Conservation (phyloP, 2,888 invertebrate species). For the Eudasyphora cyanicolor region DNA sequence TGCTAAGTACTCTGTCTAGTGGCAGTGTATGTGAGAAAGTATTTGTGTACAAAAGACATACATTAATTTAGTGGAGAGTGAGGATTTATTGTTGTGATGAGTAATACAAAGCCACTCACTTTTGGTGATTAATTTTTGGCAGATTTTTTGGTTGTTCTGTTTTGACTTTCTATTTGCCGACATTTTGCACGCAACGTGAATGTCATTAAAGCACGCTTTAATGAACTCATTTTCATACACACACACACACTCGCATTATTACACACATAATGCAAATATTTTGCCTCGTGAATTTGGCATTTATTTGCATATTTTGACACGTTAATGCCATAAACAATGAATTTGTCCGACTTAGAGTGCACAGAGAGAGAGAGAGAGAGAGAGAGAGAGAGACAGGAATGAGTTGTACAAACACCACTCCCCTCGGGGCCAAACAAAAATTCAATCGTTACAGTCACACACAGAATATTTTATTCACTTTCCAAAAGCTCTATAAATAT, state of each 20-base stretch:
- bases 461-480: not conserved
- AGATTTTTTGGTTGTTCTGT: not conserved
- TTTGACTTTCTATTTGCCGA: not conserved
- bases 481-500: not conserved
- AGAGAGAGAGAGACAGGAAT: no score
- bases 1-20: not conserved
- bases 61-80: not conserved
- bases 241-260: not conserved
- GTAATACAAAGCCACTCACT: not conserved
- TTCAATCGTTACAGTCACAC: not conserved
- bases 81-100: not conserved
- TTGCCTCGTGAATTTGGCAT: not conserved
- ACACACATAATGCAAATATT: no score
- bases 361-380: not conserved
- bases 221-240: conserved; percentile 18
- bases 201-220: conserved; percentile 53
- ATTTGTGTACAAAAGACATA: no score
- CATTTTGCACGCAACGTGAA: conserved; percentile 47
- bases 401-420: no score
- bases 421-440: not conserved
- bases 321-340: conserved; percentile 28
- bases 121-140: conserved; percentile 15
- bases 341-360: not conserved
- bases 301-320: conserved; percentile 62
- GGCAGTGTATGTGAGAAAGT: not conserved